Evolutionary conservation across 2,888 invertebrate genomes (phyloP).

Genomic region (Nycteola revayana): DNA sequence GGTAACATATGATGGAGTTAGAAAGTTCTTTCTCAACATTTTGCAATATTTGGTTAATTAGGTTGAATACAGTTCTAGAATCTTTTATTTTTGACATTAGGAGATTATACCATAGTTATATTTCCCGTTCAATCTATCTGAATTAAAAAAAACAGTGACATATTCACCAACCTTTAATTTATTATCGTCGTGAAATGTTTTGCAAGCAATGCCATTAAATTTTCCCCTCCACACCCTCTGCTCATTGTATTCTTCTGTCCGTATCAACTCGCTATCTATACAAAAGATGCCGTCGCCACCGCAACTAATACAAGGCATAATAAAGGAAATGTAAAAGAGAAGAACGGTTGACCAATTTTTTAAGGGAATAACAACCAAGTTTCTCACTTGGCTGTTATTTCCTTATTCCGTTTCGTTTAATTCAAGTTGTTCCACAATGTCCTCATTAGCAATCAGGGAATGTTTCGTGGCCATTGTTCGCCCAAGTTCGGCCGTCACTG

Average conservation of each 20-base stretch:
- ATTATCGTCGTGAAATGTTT: slow-evolving; percentile 7
- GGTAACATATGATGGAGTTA: too few species aligned
- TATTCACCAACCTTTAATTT: too few species aligned
- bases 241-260: slow-evolving; percentile 19
- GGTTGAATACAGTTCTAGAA: too few species aligned
- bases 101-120: too few species aligned
- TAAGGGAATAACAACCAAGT: too few species aligned
- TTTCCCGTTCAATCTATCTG: too few species aligned
- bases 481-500: slow-evolving; percentile 65
- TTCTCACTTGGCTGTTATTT: slow-evolving; percentile 42
- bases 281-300: slow-evolving; percentile 15
- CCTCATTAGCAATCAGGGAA: slow-evolving; percentile 76
- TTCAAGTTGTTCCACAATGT: slow-evolving; percentile 68
- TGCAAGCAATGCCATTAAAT: slow-evolving; percentile 13
- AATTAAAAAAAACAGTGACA: too few species aligned
- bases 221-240: slow-evolving; percentile 13
- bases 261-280: slow-evolving; percentile 19
- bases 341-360: slow-evolving; percentile 37
- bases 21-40: too few species aligned
- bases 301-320: slow-evolving; percentile 24
- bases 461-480: slow-evolving; percentile 70
- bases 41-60: too few species aligned
- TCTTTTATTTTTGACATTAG: too few species aligned
- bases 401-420: slow-evolving; percentile 61
- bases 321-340: slow-evolving; percentile 37